Conservation (phyloP, 2,888 invertebrate species). For the Helicoverpa assulta region DNA sequence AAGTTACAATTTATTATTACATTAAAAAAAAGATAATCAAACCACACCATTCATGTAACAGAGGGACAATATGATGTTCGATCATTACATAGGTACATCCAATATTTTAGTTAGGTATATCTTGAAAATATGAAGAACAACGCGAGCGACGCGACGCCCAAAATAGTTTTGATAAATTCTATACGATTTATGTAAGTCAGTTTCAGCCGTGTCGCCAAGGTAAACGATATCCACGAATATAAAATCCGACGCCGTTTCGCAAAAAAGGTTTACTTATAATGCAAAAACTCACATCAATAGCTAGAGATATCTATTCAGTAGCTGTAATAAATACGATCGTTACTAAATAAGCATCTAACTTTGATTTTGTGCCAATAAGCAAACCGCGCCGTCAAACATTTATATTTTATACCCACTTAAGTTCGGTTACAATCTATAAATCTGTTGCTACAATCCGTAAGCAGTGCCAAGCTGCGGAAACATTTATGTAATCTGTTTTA, state of each 20-base stretch:
- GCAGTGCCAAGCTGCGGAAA: constrained; percentile 39
- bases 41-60: no score
- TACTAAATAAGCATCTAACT: constrained; percentile 1
- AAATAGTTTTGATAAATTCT: background rate
- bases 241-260: no score
- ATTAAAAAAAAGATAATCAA: no score
- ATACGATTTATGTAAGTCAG: background rate
- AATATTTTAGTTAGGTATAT: no score
- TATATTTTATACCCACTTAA: constrained; percentile 16
- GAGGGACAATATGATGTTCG: no score
- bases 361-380: background rate
- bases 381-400: constrained; percentile 10
- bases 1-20: no score
- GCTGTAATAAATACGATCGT: background rate
- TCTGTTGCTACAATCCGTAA: constrained; percentile 31
- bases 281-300: no score
- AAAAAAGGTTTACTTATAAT: no score
- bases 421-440: constrained; percentile 37
- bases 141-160: background rate
- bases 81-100: no score
- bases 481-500: constrained; percentile 52
- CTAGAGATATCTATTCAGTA: background rate
- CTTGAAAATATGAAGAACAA: background rate
- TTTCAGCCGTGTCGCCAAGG: background rate
- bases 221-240: no score